phyloP scores from a whole-genome alignment of 2,113 vertebrate genomes.

The Arothron firmamentum region DNA sequence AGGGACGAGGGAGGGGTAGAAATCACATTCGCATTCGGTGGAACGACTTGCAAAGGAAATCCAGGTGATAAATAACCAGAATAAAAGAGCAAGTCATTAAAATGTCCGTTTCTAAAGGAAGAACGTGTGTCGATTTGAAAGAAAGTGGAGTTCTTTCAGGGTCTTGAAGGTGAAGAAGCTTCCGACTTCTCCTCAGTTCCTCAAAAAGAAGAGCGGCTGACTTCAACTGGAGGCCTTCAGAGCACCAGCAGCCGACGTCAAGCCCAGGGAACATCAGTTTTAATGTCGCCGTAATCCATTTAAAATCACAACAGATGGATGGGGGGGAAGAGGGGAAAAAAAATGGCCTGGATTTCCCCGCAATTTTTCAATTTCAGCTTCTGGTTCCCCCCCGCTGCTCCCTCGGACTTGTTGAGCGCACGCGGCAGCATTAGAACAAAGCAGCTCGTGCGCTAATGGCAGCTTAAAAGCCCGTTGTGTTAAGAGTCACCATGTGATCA shows the following conservation, averaged over 20 bases:
- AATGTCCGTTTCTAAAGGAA: too few relatives aligned
- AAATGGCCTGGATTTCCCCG: not conserved
- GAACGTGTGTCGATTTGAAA: too few relatives aligned
- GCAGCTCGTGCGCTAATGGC: constrained; percentile 33
- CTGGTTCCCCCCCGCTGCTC: not conserved
- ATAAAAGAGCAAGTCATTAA: constrained; percentile 5
- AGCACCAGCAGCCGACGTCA: not conserved
- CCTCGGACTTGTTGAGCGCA: not conserved
- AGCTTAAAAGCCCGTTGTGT: constrained; percentile 31
- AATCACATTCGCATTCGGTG: constrained; percentile 48
- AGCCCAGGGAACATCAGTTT: constrained; percentile 5
- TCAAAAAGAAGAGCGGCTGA: too few relatives aligned
- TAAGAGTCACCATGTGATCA: constrained; percentile 35
- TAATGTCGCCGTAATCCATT: constrained; percentile 8
- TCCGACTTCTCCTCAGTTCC: too few relatives aligned
- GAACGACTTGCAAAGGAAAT: constrained; percentile 33
- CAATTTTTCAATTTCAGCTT: not conserved
- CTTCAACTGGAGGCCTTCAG: too few relatives aligned
- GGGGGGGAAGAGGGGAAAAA: not conserved
- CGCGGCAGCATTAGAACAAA: constrained; percentile 20
- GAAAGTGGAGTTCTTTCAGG: too few relatives aligned
- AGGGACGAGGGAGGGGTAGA: constrained; percentile 22
- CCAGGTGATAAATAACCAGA: constrained; percentile 44
- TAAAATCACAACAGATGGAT: constrained; percentile 2
- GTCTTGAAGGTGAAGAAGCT: too few relatives aligned